These are phyloP conservation scores for Argya squamiceps DNA, from an alignment of 2,797 vertebrate genomes.

Conservation along the genomic window DNA sequence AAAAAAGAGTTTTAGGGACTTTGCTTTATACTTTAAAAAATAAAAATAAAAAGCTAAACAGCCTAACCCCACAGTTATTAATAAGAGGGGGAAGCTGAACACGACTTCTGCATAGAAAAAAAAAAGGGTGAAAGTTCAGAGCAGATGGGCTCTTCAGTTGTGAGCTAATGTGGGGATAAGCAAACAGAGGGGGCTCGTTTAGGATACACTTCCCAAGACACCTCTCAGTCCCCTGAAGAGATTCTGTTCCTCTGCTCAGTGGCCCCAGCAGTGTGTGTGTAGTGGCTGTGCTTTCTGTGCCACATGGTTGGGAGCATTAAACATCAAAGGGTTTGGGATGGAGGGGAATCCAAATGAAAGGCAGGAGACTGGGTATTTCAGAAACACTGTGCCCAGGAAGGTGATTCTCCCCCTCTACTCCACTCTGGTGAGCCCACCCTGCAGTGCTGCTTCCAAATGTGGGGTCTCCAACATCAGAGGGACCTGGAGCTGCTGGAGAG, in stretches of 20 bases:
- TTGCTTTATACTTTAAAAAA: background rate
- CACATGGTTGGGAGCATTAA: background rate
- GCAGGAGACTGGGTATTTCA: accelerated
- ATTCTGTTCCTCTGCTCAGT: background rate
- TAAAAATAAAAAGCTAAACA: background rate
- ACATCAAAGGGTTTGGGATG: background rate
- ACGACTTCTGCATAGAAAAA: background rate
- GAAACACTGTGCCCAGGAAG: background rate
- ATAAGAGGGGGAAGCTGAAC: background rate
- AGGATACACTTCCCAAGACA: background rate
- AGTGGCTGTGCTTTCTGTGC: background rate
- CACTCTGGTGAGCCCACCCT: background rate
- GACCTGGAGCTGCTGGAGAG: accelerated
- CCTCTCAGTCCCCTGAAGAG: background rate
- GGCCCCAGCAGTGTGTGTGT: accelerated
- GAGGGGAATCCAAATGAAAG: background rate
- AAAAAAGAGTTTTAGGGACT: background rate
- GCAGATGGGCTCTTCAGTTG: background rate
- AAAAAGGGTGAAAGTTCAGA: background rate
- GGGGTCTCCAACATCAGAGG: background rate
- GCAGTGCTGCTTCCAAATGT: background rate
- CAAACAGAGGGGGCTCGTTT: background rate
- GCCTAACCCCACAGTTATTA: background rate
- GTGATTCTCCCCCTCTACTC: background rate
- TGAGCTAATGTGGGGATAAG: background rate